Evolutionary conservation across 2,888 invertebrate genomes (phyloP), one percentile per base, ranked within the genome.

Genomic region (Drosophila bunnanda): DNA sequence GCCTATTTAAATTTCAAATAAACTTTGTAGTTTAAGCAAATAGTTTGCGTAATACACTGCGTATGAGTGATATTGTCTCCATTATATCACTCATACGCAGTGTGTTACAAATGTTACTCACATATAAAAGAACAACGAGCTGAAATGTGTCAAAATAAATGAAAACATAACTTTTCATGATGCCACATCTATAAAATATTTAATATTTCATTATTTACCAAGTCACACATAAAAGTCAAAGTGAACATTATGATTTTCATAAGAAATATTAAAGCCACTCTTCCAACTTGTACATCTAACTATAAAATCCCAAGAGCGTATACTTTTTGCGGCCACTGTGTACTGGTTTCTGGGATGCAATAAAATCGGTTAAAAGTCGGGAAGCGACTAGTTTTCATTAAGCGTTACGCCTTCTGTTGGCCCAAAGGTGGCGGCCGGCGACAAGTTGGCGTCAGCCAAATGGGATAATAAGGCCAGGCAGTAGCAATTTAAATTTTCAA

Each of bases 371-470:
- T 69, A 73, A 72, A 74, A 71, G 65, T 80, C 72, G 83, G 83
- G 69, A 69, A 65, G 65, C 82, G 77, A 82, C 81, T 80, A 70
- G 82, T 81, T 81, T 70, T 74, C 80, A 82, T 82, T 84, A 82
- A 80, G 80, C 68, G 80, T 13, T 69, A 82, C 85, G 82, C 83
- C 85, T 77, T 69, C 78, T 67, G 66, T 79, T 39, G 69, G 52
- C 52, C 34, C 41, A 50, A 64, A 55, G 43, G 54, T 59, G 80
- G 74, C 71, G 55, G 44, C 25, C 77, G 81, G 81, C 84, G 84
- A 83, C 84, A 84, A 72, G 77, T 80, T 86, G 84, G 84, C 84
- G 84, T 82, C 84, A 75, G 74, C 75, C 69, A 67, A 77, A 72
- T 72, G 77, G 78, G 61, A 80, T 84, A 83, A 84, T 84, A 80